Conservation (phyloP, 1,140 invertebrate genomes). For the Philotrypesis tridentata region DNA sequence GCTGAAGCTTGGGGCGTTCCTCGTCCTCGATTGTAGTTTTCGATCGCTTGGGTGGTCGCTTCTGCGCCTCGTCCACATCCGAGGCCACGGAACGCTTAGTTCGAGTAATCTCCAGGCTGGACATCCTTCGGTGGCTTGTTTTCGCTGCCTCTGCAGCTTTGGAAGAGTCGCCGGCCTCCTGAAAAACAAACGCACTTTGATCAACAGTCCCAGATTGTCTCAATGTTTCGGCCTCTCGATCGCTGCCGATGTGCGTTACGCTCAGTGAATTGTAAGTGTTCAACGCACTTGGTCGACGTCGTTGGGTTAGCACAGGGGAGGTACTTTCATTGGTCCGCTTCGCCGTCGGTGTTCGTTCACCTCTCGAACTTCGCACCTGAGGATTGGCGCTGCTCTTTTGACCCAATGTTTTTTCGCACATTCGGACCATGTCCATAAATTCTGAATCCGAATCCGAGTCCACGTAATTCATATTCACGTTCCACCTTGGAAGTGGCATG, state of each 20-base stretch:
- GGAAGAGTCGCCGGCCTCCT: conserved; percentile 9
- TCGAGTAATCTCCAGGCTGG: conserved; percentile 13
- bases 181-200: conserved; percentile 40
- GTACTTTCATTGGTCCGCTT: neutral
- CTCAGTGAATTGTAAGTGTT: neutral
- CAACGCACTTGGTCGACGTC: neutral
- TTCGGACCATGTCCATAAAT: neutral
- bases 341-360: neutral
- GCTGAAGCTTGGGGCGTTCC: neutral
- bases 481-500: neutral
- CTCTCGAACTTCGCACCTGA: neutral
- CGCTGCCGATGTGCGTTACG: neutral
- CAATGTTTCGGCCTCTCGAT: neutral
- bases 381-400: neutral
- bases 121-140: neutral
- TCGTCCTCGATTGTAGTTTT: neutral
- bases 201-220: neutral
- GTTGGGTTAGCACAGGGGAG: neutral
- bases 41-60: neutral
- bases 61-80: neutral
- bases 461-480: neutral
- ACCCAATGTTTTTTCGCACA: neutral
- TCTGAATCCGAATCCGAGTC: conserved; percentile 13
- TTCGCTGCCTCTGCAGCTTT: neutral
- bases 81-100: conserved; percentile 4